These are phyloP conservation scores for Mystacides longicornis DNA, from an alignment of 2,888 invertebrate species.

Conservation along the genomic window DNA sequence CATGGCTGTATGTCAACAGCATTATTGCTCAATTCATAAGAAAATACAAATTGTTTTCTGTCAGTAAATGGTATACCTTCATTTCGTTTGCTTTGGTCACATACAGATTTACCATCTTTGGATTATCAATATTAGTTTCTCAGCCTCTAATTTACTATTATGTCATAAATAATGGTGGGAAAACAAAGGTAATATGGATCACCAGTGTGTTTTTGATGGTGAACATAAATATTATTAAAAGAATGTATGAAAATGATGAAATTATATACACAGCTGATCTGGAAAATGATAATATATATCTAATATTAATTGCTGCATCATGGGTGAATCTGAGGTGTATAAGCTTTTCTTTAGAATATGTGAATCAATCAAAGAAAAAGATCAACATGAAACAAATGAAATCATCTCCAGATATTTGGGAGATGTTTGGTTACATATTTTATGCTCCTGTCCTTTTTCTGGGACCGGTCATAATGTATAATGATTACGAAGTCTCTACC, in stretches of 20 bases:
- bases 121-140: slow-evolving; percentile 42
- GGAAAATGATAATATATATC: slow-evolving; percentile 46
- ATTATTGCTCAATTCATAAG: slow-evolving; percentile 46
- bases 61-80: slow-evolving; percentile 50
- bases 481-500: slow-evolving; percentile 54
- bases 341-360: slow-evolving; percentile 61
- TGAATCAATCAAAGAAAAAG: slow-evolving; percentile 25
- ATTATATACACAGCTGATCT: slow-evolving; percentile 41
- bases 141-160: slow-evolving; percentile 51
- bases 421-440: slow-evolving; percentile 65
- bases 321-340: slow-evolving; percentile 73
- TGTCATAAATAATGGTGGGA: slow-evolving; percentile 15
- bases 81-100: slow-evolving; percentile 45
- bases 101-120: slow-evolving; percentile 42
- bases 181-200: slow-evolving; percentile 16
- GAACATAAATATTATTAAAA: slow-evolving; percentile 46
- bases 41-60: slow-evolving; percentile 29
- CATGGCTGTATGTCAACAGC: slow-evolving; percentile 51
- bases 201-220: slow-evolving; percentile 34
- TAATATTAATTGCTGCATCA: slow-evolving; percentile 50
- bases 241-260: slow-evolving; percentile 37
- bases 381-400: background rate
- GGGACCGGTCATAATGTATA: slow-evolving; percentile 78
- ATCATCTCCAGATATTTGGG: slow-evolving; percentile 32
- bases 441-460: slow-evolving; percentile 77